Evolutionary conservation across 2,113 vertebrate species (phyloP), one percentile per base, ranked within the genome.

Genomic region (Campylorhamphus procurvoides): DNA sequence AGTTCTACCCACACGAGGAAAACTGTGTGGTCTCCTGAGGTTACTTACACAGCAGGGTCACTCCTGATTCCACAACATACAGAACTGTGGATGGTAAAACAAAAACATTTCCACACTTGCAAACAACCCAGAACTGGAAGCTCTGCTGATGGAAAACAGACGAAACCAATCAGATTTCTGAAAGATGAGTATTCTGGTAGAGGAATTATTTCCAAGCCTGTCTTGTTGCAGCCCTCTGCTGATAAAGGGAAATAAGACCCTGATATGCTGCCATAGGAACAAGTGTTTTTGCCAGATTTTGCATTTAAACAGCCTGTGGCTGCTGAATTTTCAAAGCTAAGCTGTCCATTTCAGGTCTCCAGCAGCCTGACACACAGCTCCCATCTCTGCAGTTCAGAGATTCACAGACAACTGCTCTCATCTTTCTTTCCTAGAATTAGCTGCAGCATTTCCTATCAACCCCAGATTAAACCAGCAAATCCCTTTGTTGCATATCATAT

Each of bases 271-370:
- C 80, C 84, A 81, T 55, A 85, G 79, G 63, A 78, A 89, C 60
- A 83, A 62, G 35, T 17, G 31, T 0, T 47, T 93, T 90, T 94
- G 58, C 46, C 73, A 75, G 76, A 46, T 76, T 96, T 93, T 96
- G 75, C 75, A 94, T 95, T 93, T 93, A 77, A 94, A 85, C 87
- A 91, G 46, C 37, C 37, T 16, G 16, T 49, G 40, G 47, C 86
- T 92, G 72, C 66, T 97, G 86, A 92, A 91, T 96, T 93, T 96
- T 87, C 92, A 91, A 85, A 95, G 67, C 58, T 91, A 3, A 82
- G 78, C 39, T 86, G 39, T 39, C 71, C 78, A 14, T 39, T 71
- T 33, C 40, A 19, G 47, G 58, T 31, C 14, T 66, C 47, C 71
- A 35, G 52, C 2, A 64, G 80, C 40, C 42, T 31, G 19, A 89